Evolutionary conservation across 2,797 vertebrate genomes (phyloP), one percentile per base, ranked within the genome.

Genomic region (Dendrocincla fuliginosa): DNA sequence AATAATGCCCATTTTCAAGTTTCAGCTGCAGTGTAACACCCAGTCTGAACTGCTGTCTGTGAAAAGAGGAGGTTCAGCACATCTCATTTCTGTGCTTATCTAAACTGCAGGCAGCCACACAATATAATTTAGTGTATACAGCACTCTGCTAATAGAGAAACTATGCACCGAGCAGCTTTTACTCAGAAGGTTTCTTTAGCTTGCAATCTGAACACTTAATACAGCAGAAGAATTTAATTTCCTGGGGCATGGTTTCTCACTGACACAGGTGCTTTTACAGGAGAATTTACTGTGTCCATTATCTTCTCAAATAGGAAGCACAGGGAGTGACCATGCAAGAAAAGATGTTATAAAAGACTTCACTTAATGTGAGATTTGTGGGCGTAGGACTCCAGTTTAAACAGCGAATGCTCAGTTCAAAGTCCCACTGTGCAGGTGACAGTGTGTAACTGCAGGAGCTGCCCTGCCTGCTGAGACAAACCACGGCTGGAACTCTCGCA

Each of bases 171-270:
- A 80, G 61, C 50, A 78, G 79, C 55, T 93, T 93, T 92, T 91
- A 89, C 50, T 85, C 46, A 30, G 17, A 64, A 79, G 53, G 57
- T 73, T 85, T 55, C 89, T 69, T 35, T 59, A 88, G 61, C 71
- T 69, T 75, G 75, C 68, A 83, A 93, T 55, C 44, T 49, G 17
- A 91, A 73, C 79, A 68, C 35, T 92, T 91, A 91, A 93, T 37
- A 70, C 47, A 83, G 87, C 80, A 84, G 88, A 89, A 84, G 61
- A 91, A 84, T 88, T 84, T 87, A 68, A 94, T 95, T 92, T 91
- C 90, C 89, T 65, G 49, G 87, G 77, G 50, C 87, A 87, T 3
- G 16, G 49, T 60, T 80, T 53, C 84, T 88, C 67, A 73, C 33
- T 88, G 82, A 85, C 90, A 91, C 78, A 86, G 84, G 69, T 89